Evolutionary conservation across 2,797 vertebrate genomes (phyloP).

Genomic region (Coregonus ussuriensis): DNA sequence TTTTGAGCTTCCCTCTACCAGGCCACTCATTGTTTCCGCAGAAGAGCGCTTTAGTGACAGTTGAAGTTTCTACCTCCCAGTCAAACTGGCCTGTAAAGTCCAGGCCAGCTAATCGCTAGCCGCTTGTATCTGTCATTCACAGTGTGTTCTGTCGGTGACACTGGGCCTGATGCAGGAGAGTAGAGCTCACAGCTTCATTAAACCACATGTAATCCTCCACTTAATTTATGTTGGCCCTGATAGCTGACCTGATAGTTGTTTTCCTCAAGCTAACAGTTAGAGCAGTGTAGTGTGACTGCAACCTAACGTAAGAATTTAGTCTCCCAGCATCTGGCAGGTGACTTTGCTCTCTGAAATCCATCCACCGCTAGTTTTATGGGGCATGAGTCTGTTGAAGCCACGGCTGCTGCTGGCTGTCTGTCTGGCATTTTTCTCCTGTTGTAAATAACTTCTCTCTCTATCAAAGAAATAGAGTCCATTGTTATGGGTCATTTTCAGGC

Average conservation of each 20-base stretch:
- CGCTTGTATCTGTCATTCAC: constrained; percentile 9
- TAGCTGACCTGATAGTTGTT: constrained; percentile 43
- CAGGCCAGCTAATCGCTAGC: constrained; percentile 21
- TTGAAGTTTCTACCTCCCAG: neutral
- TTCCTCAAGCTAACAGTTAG: constrained; percentile 46
- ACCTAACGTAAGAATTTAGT: constrained; percentile 73
- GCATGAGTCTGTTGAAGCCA: constrained; percentile 52
- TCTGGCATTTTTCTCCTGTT: constrained; percentile 7
- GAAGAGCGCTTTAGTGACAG: constrained; percentile 3
- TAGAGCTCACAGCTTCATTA: constrained; percentile 1
- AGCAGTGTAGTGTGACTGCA: constrained; percentile 52
- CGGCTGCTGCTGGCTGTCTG: constrained; percentile 41
- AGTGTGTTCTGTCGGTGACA: constrained; percentile 30
- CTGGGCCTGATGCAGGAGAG: constrained; percentile 8
- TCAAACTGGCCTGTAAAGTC: constrained; percentile 35
- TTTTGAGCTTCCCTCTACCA: neutral
- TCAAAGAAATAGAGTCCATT: neutral
- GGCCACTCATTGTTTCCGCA: constrained; percentile 10
- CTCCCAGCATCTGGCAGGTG: constrained; percentile 62
- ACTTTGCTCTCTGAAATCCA: constrained; percentile 48
- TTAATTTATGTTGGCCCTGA: constrained; percentile 50
- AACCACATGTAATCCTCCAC: constrained; percentile 53
- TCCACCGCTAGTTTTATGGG: constrained; percentile 64
- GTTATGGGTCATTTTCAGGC: constrained; percentile 5
- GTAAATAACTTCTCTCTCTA: neutral